Percentiles rank a stretch among this genome's conserved stretches.
Conservation (phyloP, 2,888 invertebrate species). For the Mycalesis mineus region DNA sequence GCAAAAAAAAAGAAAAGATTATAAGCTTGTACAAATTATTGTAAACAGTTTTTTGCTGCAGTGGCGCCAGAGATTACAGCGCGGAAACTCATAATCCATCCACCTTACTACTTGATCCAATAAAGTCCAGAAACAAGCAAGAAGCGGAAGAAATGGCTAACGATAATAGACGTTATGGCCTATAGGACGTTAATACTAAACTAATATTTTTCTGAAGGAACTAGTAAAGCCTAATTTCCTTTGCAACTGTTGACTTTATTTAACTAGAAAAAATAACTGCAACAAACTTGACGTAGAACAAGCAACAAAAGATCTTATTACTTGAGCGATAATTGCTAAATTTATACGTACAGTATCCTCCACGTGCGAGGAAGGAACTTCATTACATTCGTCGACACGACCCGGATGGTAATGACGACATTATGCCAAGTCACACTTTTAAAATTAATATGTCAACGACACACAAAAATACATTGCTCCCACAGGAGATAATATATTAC, state of each 20-base stretch:
- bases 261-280: neutral
- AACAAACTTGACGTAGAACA: constrained; percentile 8
- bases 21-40: constrained; percentile 1
- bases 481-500: neutral
- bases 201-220: neutral
- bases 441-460: neutral
- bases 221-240: neutral
- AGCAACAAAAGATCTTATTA: neutral
- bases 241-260: neutral
- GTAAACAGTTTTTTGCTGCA: neutral
- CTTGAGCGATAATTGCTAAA: neutral
- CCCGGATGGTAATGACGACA: neutral
- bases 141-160: constrained; percentile 5
- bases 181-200: neutral
- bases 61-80: constrained; percentile 2
- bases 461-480: neutral
- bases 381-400: constrained; percentile 3
- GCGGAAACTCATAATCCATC: constrained; percentile 4
- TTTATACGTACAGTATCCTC: neutral
- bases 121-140: constrained; percentile 10
- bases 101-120: neutral
- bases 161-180: constrained; percentile 5
- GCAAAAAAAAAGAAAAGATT: neutral
- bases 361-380: constrained; percentile 12
- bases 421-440: neutral